phyloP scores from a whole-genome alignment of 2,113 vertebrate genomes.

The Cyanoramphus novaezelandiae region DNA sequence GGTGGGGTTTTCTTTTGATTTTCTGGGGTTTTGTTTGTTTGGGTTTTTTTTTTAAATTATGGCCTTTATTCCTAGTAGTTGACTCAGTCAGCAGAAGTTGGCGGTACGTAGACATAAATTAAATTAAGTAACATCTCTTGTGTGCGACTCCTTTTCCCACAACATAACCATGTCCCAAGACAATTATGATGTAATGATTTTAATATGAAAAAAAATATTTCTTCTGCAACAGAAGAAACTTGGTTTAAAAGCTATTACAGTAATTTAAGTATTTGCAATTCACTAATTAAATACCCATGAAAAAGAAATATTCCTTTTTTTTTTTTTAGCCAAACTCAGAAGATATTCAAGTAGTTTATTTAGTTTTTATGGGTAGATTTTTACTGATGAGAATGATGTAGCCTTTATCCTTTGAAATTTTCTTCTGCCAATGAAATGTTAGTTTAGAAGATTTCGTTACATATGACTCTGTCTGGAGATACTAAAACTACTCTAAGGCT shows the following conservation, averaged over 20 bases:
- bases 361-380: background rate
- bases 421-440: background rate
- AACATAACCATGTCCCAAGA: rapidly evolving
- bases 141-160: background rate
- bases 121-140: background rate
- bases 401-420: background rate
- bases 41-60: background rate
- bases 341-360: background rate
- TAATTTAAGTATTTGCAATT: background rate
- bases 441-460: background rate
- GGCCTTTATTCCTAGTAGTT: background rate
- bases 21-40: background rate
- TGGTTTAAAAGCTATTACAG: background rate
- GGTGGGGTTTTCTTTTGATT: background rate
- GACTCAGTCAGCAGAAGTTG: background rate
- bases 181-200: background rate
- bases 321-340: background rate
- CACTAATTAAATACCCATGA: background rate
- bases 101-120: background rate
- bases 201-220: background rate
- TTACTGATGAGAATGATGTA: background rate
- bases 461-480: background rate
- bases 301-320: background rate
- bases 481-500: background rate
- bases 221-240: background rate